Base-by-base conservation (phyloP, 2,888 invertebrate species). In the Scaptodrosophila latifasciaeformis region DNA sequence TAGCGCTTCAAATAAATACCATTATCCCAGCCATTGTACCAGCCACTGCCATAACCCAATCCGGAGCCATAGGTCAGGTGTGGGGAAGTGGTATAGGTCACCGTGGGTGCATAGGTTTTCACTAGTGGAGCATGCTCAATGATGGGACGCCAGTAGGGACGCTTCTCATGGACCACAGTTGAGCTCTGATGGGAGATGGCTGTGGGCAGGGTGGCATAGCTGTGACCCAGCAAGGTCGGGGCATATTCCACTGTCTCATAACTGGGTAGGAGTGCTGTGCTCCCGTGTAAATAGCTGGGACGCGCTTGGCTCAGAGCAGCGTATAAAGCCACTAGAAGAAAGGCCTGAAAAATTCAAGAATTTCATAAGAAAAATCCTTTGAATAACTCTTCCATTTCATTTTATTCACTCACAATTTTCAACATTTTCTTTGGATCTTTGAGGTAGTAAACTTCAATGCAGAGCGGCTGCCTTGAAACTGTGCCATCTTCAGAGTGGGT, bases 151-250 rank as follows among this genome's bases (percentile, higher is more conserved):
- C 83, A 65, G 30, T 83, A 85, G 12, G 85, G 85, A 44, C 85
- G 82, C 54, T 84, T 85, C 65, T 85, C 85, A 45, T 85, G 85
- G 12, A 85, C 82, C 59, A 85, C 83, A 10, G 85, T 85, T 37
- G 84, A 84, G 52, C 85, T 85, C 59, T 85, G 85, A 54, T 85
- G 85, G 7, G 85, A 85, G 2, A 85, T 67, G 1, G 85, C 85
- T 0, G 85, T 75, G 5, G 85, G 85, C 49, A 82, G 15, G 0
- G 71, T 66, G 18, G 72, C 56, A 0, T 78, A 53, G 12, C 81
- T 72, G 21, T 85, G 85, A 2, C 85, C 85, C 4, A 85, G 55
- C 10, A 85, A 52, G 2, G 81, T 75, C 6, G 85, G 85, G 5
- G 80, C 70, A 46, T 84, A 74, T 19, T 78, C 76, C 35, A 82